Base-by-base conservation (phyloP, 2,888 invertebrate species). In the Drosophila testacea region DNA sequence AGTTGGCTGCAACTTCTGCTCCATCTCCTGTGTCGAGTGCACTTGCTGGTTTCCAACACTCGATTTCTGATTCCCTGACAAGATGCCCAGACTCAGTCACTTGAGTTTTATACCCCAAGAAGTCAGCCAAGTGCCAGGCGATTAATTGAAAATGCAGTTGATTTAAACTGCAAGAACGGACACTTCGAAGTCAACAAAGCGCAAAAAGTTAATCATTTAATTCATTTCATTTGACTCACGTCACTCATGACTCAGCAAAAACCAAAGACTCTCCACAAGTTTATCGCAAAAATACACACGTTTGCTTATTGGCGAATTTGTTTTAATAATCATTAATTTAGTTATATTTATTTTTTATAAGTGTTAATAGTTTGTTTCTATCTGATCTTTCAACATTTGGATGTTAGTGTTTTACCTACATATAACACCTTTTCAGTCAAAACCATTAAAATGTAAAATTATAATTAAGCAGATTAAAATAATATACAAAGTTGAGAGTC, bases 111-210 rank as follows among this genome's bases (percentile, higher is more conserved):
- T 88, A 69, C 32, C 36, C 44, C 44, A 27, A 70, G 42, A 28
- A 79, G 65, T 70, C 76, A 88, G 50, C 67, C 84, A 73, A 83
- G 89, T 83, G 87, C 61, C 83, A 88, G 79, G 48, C 87, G 79
- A 88, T 83, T 83, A 88, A 83, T 86, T 74, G 72, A 59, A 54
- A 69, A 61, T 64, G 67, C 71, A 81, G 60, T 46, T 54, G 64
- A 60, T 55, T 34, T 16, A 27, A 59, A 60, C 22, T 11, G 22
- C 2, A 27, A 22, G 6, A 42, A 27, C 32, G 42, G 50, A 13
- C 52, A 46, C 38, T 57, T 32, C 16, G 34, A 16, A 42, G 44
- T 16, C 7, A 34, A 63, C 50, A 28, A 55, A 42, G 73, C 67
- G 73, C 55, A 22, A 52, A 47, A 39, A 13, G 38, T 30, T 22